Base-by-base conservation (phyloP, 2,888 invertebrate species). In the Trachelus tabidus region DNA sequence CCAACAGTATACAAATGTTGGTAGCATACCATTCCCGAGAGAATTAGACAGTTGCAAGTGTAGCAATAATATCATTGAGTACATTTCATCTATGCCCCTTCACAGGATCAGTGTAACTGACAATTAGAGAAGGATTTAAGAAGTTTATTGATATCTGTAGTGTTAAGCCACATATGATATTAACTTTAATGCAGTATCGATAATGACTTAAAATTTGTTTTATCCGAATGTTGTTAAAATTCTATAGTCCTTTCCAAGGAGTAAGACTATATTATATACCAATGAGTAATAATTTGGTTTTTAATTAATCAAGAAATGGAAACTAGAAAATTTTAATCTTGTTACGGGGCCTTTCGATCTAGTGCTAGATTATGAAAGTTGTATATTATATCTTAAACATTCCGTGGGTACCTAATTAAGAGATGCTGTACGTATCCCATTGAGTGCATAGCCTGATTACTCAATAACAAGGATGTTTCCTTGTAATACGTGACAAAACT, bases 21-120 rank as follows among this genome's bases (percentile, higher is more conserved):
- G 83, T 80, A 81, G 78, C 76, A 79, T 86, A 83, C 78, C 82
- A 85, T 84, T 76, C 82, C 81, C 82, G 81, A 86, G 86, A 1
- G 35, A 35, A 83, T 78, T 83, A 84, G 78, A 79, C 12, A 73
- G 34, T 75, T 34, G 56, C 56, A 73, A 79, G 73, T 74, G 30
- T 79, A 82, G 75, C 37, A 30, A 74, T 35, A 34, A 34, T 34
- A 34, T 34, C 34, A 34, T 34, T n/a, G 74, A 34, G 23, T 35
- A 34, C 74, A 74, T 74, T 35, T 35, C 34, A 40, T 34, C 31
- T 74, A 69, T 69, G 73, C 73, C 79, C 79, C 76, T 80, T 81
- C 40, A 76, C 78, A 77, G 56, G 73, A 75, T 84, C 82, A 77
- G 79, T 83, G 11, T 71, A 81, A 82, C 81, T 82, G 83, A 83